phyloP scores from a whole-genome alignment of 1,140 invertebrate species.

The Trichonephila clavata region DNA sequence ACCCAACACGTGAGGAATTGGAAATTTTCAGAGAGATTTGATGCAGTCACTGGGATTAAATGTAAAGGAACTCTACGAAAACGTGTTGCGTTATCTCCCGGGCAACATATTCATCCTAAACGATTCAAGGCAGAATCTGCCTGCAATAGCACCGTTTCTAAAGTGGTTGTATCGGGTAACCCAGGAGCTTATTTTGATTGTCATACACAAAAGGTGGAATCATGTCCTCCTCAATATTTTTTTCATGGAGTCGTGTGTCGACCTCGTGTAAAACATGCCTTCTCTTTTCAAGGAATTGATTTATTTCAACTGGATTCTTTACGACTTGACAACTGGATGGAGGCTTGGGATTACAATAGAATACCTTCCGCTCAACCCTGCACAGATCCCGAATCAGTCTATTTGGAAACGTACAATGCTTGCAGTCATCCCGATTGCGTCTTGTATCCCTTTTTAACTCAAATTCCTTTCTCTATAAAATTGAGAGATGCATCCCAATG shows the following conservation, averaged over 20 bases:
- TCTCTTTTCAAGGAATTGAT: background rate
- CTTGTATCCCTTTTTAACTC: background rate
- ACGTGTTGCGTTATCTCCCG: background rate
- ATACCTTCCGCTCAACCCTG: background rate
- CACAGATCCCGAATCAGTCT: background rate
- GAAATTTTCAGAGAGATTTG: background rate
- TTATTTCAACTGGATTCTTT: background rate
- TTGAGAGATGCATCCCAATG: background rate
- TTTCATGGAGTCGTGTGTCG: background rate
- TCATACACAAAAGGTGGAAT: background rate
- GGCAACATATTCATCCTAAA: background rate
- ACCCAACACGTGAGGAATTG: slow-evolving; percentile 26
- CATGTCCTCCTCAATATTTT: background rate
- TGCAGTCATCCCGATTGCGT: slow-evolving; percentile 32
- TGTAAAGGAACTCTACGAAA: background rate
- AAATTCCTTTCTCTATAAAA: background rate
- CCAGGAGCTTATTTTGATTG: slow-evolving; percentile 17
- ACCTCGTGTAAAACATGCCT: background rate
- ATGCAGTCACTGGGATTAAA: background rate
- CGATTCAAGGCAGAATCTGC: background rate
- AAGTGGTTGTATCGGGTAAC: background rate
- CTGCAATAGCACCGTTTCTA: background rate
- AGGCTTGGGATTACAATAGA: background rate
- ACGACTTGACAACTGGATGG: background rate
- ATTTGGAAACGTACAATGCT: background rate